Conservation (phyloP, 2,113 vertebrate species). For the Pterophyllum scalare region DNA sequence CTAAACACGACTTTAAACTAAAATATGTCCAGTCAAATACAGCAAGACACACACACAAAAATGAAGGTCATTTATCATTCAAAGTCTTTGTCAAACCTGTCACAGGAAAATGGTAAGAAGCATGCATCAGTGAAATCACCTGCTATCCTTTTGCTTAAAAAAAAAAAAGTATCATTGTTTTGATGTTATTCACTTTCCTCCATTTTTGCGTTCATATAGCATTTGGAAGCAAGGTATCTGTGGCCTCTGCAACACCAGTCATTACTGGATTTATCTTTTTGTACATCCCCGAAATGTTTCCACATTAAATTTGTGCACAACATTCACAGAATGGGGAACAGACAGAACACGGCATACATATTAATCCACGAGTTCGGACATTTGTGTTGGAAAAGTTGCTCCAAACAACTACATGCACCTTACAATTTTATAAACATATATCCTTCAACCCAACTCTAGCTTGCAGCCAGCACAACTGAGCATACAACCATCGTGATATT, state of each 20-base stretch:
- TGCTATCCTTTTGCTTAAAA: constrained; percentile 3
- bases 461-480: neutral
- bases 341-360: neutral
- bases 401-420: neutral
- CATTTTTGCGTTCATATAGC: neutral
- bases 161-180: neutral
- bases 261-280: constrained; percentile 2
- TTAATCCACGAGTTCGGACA: neutral
- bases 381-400: neutral
- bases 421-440: neutral
- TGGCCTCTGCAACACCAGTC: neutral
- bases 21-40: neutral
- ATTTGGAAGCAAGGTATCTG: neutral
- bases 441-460: neutral
- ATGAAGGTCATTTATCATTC: constrained; percentile 36
- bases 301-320: neutral
- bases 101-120: constrained; percentile 13
- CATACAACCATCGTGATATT: neutral
- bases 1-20: neutral
- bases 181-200: neutral
- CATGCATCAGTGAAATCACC: constrained; percentile 15
- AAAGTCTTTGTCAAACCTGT: constrained; percentile 13
- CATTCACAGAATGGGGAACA: neutral
- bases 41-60: neutral
- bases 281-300: neutral